Conservation (phyloP, 1,140 invertebrate genomes). For the Drosophila arawakana region DNA sequence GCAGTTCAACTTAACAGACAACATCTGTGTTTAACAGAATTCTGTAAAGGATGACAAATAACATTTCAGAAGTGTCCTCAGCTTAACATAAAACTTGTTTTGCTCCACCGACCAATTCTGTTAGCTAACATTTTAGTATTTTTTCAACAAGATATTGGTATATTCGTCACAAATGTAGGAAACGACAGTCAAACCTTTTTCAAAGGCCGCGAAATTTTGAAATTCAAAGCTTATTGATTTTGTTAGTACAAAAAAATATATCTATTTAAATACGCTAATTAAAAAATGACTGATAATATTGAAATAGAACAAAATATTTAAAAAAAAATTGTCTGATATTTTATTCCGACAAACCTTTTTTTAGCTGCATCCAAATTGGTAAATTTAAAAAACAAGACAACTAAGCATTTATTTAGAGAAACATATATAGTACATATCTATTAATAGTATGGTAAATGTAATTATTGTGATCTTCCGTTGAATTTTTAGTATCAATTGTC, state of each 20-base stretch:
- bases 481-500: conserved; percentile 32
- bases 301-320: not conserved
- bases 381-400: conserved; percentile 41
- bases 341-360: not conserved
- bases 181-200: not conserved
- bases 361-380: too few species aligned
- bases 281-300: not conserved
- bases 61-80: conserved; percentile 8
- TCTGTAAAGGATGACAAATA: not conserved
- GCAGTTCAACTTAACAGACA: too few species aligned
- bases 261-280: not conserved
- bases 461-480: conserved; percentile 33
- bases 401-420: conserved; percentile 46
- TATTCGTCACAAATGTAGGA: not conserved
- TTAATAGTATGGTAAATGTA: conserved; percentile 41
- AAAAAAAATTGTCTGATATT: not conserved
- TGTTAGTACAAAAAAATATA: not conserved
- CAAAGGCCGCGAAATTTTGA: not conserved
- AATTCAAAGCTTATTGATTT: not conserved
- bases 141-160: not conserved
- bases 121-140: not conserved
- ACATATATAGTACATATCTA: conserved; percentile 31
- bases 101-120: not conserved
- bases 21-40: not conserved
- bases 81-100: not conserved